Base-by-base conservation (phyloP, 1,140 invertebrate genomes). In the Galleria mellonella region DNA sequence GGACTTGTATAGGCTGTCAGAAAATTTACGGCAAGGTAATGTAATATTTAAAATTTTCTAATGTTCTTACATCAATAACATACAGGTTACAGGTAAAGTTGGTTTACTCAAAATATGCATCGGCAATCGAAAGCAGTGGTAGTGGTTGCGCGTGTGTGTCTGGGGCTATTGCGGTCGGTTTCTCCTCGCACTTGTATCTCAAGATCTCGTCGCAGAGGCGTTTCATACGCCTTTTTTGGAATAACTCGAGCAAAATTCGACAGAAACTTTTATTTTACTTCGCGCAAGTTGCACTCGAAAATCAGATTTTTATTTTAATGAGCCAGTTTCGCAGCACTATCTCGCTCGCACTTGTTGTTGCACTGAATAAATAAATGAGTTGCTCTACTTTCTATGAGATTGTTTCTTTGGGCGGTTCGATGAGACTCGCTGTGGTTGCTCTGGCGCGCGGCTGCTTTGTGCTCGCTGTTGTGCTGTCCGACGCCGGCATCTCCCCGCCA, bases 361-460 rank as follows among this genome's bases (percentile, higher is more conserved):
- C 71, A 76, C 71, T 77, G 76, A 83, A 79, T 82, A 83, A 83
- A 82, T 83, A 85, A 85, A 83, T 77, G 71, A 84, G 50, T 81
- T 79, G 78, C 69, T 83, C 81, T 75, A 85, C 81, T 85, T 85
- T 85, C 81, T 82, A 83, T 85, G 74, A 82, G 76, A 83, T 85
- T 64, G 72, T 81, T 83, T 82, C 78, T 83, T 77, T 81, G 72
- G 69, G 70, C 72, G 59, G 65, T 61, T 47, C 63, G 64, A 72
- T 72, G 68, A 68, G 65, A 64, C 62, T 52, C 43, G 48, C 46
- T 32, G 53, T 28, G 50, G 51, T 63, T 43, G 61, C 59, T 53
- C 63, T 54, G 48, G 43, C 38, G 51, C 44, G 42, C 58, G 55
- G 29, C 42, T 53, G 51, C 51, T 45, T 51, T 54, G 62, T 60